Base-by-base conservation (phyloP, 2,113 vertebrate genomes). In the Axis porcinus region DNA sequence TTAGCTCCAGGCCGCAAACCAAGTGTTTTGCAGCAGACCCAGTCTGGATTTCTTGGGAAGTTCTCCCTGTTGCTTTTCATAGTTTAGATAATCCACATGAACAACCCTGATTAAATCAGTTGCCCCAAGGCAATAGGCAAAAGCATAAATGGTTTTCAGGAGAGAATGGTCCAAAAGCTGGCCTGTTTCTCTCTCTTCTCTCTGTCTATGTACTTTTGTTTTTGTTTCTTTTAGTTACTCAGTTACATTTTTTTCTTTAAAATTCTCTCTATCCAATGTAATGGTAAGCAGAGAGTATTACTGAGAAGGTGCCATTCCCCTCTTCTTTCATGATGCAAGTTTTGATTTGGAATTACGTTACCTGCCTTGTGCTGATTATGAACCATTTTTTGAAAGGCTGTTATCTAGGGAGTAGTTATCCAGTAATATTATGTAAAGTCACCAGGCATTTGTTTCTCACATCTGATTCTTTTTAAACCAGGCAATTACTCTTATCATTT, bases 401-500 rank as follows among this genome's bases (percentile, higher is more conserved):
- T 89, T 96, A 86, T 94, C 55, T 36, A 70, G 47, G 62, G 30
- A 50, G 13, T 94, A 55, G 82, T 96, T 96, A 86, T 89, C 55
- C 67, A 74, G 67, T 89, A 96, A 50, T 97, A 91, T 95, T 93
- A 58, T 91, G 40, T 92, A 93, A 93, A 82, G 78, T 96, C 93
- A 96, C 81, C 50, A 90, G 45, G 85, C 91, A 89, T 98, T 97
- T 97, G 67, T 93, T 96, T 95, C 88, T 95, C 94, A 70, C 54
- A 40, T 98, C 97, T 98, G 94, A 97, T 97, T 98, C 95, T 95
- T 84, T 57, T 40, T 64, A 97, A 98, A 98, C 90, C 50, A 89
- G 79, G 98, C 98, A 98, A 93, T 98, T 98, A 94, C 86, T 33
- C 98, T 60, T 57, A 96, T 40, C 97, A 96, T 98, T 98, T 99